phyloP scores from a whole-genome alignment of 30 jellyfish, hydroid and myxozoan species.

The Catostylus mosaicus region DNA sequence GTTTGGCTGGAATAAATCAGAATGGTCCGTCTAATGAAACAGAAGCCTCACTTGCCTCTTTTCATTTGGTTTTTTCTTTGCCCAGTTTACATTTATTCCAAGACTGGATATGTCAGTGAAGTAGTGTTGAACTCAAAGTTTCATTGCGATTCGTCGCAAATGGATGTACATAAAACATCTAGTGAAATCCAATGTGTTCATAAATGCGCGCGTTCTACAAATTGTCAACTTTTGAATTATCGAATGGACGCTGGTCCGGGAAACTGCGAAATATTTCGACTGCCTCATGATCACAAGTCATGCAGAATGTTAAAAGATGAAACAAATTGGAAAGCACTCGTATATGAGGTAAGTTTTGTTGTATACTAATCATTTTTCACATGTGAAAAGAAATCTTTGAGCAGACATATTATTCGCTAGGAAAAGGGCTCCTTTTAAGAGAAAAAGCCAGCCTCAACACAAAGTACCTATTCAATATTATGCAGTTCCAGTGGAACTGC shows the following conservation, averaged over 20 bases:
- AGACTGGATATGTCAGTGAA: slow-evolving; percentile 3
- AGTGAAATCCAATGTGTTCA: slow-evolving; percentile 43
- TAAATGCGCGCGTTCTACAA: neutral
- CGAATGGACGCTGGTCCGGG: neutral
- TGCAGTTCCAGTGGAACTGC: too few species aligned
- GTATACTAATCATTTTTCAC: neutral
- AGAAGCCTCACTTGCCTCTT: too few species aligned
- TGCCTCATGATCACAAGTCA: slow-evolving; percentile 16
- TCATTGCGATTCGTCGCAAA: slow-evolving; percentile 13
- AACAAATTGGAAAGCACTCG: slow-evolving; percentile 28
- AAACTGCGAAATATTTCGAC: slow-evolving; percentile 21
- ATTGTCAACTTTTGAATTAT: slow-evolving; percentile 29
- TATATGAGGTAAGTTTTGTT: slow-evolving; percentile 3
- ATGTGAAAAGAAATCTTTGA: too few species aligned
- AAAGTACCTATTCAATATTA: too few species aligned
- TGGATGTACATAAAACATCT: neutral
- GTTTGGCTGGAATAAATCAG: too few species aligned
- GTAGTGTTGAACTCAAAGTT: neutral
- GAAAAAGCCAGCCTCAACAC: too few species aligned
- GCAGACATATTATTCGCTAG: too few species aligned
- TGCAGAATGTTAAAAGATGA: neutral
- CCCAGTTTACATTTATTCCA: neutral
- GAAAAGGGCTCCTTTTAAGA: too few species aligned
- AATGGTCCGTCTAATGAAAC: too few species aligned
- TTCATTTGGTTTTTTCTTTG: too few species aligned